Evolutionary conservation across 2,113 vertebrate genomes (phyloP), one percentile per base, ranked within the genome.

Genomic region (Percopsis transmontana): DNA sequence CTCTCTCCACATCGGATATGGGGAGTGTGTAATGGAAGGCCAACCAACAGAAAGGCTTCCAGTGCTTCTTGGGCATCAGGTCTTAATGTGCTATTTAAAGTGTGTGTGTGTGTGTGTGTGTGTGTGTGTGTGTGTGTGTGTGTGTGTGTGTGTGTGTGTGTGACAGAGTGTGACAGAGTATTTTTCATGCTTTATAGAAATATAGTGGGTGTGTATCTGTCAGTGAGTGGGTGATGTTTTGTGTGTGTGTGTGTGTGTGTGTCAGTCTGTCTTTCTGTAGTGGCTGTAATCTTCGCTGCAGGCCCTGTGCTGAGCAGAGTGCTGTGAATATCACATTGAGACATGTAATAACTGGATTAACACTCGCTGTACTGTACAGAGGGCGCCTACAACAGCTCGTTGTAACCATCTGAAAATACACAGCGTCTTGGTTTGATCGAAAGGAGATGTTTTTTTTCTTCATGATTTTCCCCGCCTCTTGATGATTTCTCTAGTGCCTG

Each of bases 311-410:
- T 79, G 78, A 85, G 77, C 70, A 45, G 75, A 66, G 74, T 64
- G 64, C 76, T 83, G 74, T 83, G 82, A 79, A 85, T 74, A 81
- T 84, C 73, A 78, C 72, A 72, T 47, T 84, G 75, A 85, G 80
- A 77, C 15, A 70, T 88, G 85, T 83, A 86, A 84, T 85, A 89
- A 88, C 72, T 24, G 71, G 85, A 90, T 91, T 91, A 88, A 62
- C 72, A 63, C 48, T n/a, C 48, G 18, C 23, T 5, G 74, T 55
- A 76, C 79, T 64, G 72, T 73, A 73, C 74, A 54, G 59, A 78
- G 71, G 64, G 72, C 66, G 76, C 62, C 70, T 64, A 75, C 80
- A 85, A 84, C 74, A 67, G 65, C 77, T 77, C 58, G 66, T 56
- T 70, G 67, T 67, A 76, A 56, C 58, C 44, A 66, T 69, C 47